A percentile compares a stretch with the other conserved stretches of the same genome.
Conservation (phyloP, 2,113 vertebrate species). For the Gymnobelideus leadbeateri region DNA sequence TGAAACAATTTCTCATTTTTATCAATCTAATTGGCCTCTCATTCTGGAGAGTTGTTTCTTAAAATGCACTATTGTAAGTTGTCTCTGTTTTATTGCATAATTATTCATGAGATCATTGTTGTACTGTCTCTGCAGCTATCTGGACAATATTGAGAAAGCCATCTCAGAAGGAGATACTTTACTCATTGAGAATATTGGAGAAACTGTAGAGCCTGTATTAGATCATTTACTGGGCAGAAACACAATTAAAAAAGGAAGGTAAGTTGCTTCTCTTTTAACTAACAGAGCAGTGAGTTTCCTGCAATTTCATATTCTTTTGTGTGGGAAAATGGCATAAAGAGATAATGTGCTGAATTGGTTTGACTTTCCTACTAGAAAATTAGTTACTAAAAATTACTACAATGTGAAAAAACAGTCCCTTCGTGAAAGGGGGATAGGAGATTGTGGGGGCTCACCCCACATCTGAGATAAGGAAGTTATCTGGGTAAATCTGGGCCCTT, state of each 20-base stretch:
- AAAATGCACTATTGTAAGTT: accelerated
- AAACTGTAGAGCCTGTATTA: constrained; percentile 85
- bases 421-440: accelerated
- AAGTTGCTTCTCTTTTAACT: constrained; percentile 1
- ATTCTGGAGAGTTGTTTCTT: neutral
- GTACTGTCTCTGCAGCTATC: constrained; percentile 77
- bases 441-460: accelerated
- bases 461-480: accelerated
- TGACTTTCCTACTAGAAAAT: neutral
- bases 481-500: neutral
- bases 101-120: neutral
- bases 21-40: neutral
- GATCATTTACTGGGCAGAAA: constrained; percentile 85
- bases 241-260: constrained; percentile 86
- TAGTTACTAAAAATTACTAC: accelerated
- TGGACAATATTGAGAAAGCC: constrained; percentile 84
- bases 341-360: accelerated
- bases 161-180: constrained; percentile 81
- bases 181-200: constrained; percentile 84
- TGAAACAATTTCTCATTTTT: neutral
- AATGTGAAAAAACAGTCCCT: accelerated
- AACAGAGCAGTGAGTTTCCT: neutral
- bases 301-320: neutral
- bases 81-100: accelerated
- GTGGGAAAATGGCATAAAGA: neutral